Conservation (phyloP, 2,888 invertebrate genomes). For the Tachina lurida region DNA sequence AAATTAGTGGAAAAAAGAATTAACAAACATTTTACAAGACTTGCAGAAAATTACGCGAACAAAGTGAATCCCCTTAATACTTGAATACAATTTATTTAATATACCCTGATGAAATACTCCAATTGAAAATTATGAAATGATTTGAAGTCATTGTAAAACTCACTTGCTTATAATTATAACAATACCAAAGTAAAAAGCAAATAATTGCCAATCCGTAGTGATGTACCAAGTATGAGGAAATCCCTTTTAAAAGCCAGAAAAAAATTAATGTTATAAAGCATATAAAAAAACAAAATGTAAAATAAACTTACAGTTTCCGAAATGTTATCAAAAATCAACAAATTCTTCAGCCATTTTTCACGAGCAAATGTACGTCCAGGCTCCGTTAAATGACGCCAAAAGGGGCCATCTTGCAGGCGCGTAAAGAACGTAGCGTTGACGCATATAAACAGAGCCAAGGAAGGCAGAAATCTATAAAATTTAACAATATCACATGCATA, state of each 20-base stretch:
- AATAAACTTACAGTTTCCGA: constrained; percentile 75
- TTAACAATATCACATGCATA: not conserved
- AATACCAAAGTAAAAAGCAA: constrained; percentile 76
- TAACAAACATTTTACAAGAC: too few relatives aligned
- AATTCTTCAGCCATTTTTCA: constrained; percentile 82
- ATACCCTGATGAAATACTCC: too few relatives aligned
- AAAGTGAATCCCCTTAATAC: too few relatives aligned
- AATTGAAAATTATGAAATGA: not conserved
- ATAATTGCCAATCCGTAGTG: constrained; percentile 80
- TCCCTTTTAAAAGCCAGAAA: constrained; percentile 73
- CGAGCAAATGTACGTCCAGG: constrained; percentile 79
- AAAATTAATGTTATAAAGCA: not conserved
- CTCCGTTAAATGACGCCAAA: constrained; percentile 80
- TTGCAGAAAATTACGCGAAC: too few relatives aligned
- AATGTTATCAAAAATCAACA: constrained; percentile 81
- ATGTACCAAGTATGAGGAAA: constrained; percentile 81
- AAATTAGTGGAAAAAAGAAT: too few relatives aligned
- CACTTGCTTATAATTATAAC: constrained; percentile 77
- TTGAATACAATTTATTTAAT: too few relatives aligned
- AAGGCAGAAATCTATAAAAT: constrained; percentile 76
- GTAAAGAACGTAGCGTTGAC: constrained; percentile 80
- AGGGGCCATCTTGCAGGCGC: constrained; percentile 82
- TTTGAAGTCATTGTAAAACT: constrained; percentile 27
- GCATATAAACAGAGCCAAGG: constrained; percentile 75
- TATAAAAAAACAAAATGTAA: not conserved